Evolutionary conservation across 2,113 vertebrate species (phyloP).

Genomic region (Vireo altiloquus): DNA sequence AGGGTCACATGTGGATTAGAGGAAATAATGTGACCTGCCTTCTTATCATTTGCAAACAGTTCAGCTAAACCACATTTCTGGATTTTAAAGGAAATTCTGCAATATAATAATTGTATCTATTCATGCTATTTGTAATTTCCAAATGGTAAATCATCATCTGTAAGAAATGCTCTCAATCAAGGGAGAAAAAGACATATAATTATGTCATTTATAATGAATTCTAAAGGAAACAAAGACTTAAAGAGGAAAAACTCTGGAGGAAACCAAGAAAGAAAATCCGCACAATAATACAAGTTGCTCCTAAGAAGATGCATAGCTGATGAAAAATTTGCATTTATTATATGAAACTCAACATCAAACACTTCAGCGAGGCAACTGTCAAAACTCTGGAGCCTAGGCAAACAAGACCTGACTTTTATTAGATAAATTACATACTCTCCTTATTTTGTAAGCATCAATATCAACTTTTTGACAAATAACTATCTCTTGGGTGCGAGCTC

Average conservation of each 20-base stretch:
- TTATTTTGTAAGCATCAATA: conserved; percentile 64
- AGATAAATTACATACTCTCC: conserved; percentile 56
- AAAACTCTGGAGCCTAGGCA: conserved; percentile 35
- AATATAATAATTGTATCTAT: conserved; percentile 5
- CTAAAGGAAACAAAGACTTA: conserved; percentile 74
- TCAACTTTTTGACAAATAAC: conserved; percentile 70
- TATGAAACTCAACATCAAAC: conserved; percentile 34
- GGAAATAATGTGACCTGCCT: not conserved
- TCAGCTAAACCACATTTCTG: not conserved
- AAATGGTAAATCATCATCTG: conserved; percentile 67
- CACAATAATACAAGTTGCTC: conserved; percentile 37
- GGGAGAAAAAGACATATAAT: conserved; percentile 72
- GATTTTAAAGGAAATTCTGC: conserved; percentile 2
- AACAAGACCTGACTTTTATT: conserved; percentile 58
- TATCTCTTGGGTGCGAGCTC: conserved; percentile 68
- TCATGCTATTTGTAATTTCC: conserved; percentile 47
- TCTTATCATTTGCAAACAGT: not conserved
- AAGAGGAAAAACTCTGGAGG: conserved; percentile 66
- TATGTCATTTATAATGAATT: conserved; percentile 75
- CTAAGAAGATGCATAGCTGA: conserved; percentile 49
- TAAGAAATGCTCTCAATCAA: conserved; percentile 71
- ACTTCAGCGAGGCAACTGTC: not conserved
- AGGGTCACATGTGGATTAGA: not conserved
- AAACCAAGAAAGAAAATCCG: conserved; percentile 11
- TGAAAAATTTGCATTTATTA: conserved; percentile 62